These are phyloP conservation scores for Lutraria lutraria DNA, from an alignment of 2,888 invertebrate genomes.

Conservation along the genomic window DNA sequence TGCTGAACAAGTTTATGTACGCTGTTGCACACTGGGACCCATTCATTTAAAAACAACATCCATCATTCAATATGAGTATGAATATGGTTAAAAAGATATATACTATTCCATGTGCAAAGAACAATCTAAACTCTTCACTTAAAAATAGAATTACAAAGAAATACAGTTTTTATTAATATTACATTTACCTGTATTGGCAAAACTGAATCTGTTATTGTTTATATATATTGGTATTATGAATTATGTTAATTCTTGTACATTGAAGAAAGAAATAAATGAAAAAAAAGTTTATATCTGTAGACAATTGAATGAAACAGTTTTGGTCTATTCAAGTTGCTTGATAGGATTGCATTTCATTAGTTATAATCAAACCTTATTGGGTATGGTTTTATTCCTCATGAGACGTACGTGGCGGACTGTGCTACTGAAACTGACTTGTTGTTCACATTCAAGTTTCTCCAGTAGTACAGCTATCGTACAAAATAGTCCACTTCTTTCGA, in stretches of 20 bases:
- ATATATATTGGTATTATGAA: no score
- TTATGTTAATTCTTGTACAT: no score
- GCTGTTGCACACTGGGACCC: background rate
- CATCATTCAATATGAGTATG: constrained; percentile 12
- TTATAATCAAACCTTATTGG: constrained; percentile 27
- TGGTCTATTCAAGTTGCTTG: no score
- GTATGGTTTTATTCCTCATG: background rate
- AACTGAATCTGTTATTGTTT: no score
- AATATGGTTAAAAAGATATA: background rate
- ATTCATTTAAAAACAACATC: no score
- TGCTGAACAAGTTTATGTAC: background rate
- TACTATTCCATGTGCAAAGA: background rate
- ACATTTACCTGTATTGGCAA: no score
- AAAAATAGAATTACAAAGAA: no score
- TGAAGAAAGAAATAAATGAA: no score
- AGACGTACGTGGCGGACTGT: constrained; percentile 16
- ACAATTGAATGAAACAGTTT: no score
- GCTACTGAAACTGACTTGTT: constrained; percentile 23
- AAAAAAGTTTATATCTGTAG: no score
- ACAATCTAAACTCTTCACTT: no score
- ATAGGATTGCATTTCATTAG: background rate
- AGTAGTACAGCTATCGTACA: constrained; percentile 23
- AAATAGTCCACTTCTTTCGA: constrained; percentile 28
- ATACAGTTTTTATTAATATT: no score
- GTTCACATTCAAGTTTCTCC: constrained; percentile 20